Percentiles rank a stretch among this genome's conserved stretches.
phyloP scores from a whole-genome alignment of 1,140 invertebrate genomes.

The Bombus superbus region DNA sequence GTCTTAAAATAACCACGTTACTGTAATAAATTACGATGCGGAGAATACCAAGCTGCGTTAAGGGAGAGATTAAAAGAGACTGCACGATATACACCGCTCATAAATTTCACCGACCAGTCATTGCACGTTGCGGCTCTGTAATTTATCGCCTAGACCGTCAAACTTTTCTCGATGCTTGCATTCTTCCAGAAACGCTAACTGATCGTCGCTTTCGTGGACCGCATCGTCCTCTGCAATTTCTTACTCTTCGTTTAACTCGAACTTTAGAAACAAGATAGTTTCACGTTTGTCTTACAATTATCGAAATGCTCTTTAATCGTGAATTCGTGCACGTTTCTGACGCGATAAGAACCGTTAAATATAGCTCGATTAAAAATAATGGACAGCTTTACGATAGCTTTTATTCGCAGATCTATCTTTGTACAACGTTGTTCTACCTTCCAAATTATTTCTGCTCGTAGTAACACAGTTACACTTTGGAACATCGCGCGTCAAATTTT shows the following conservation, averaged over 20 bases:
- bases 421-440: too few relatives aligned
- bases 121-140: not conserved
- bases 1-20: not conserved
- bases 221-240: not conserved
- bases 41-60: not conserved
- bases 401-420: too few relatives aligned
- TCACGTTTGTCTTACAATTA: too few relatives aligned
- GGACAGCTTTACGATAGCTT: too few relatives aligned
- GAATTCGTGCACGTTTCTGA: too few relatives aligned
- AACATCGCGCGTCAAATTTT: too few relatives aligned
- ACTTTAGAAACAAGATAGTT: too few relatives aligned
- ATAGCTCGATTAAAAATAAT: too few relatives aligned
- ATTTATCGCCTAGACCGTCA: not conserved
- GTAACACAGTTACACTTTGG: too few relatives aligned
- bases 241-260: not conserved
- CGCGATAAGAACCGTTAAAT: too few relatives aligned
- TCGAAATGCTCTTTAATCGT: too few relatives aligned
- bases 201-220: not conserved
- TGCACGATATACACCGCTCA: not conserved
- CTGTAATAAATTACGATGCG: not conserved
- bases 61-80: slow-evolving; percentile 1
- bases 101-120: slow-evolving; percentile 1
- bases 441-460: too few relatives aligned
- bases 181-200: not conserved
- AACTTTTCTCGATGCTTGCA: slow-evolving; percentile 4